phyloP scores from a whole-genome alignment of 2,113 vertebrate genomes.

The Ornithorhynchus anatinus region DNA sequence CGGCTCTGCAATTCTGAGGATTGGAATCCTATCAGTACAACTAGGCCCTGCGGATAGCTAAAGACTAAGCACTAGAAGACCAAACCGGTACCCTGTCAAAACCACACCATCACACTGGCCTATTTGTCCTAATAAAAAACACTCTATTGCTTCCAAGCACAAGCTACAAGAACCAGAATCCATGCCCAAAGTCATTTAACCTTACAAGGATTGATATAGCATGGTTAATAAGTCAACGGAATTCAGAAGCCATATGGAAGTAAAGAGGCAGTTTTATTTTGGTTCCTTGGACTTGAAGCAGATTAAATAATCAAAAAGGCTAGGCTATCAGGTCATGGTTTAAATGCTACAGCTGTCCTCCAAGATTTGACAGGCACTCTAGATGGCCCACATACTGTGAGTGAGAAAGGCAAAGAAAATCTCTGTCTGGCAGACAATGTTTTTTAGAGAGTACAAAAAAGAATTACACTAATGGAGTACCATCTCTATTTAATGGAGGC shows the following conservation, averaged over 20 bases:
- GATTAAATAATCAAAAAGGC: constrained; percentile 77
- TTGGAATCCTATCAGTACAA: constrained; percentile 65
- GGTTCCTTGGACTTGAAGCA: constrained; percentile 74
- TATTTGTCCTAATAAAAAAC: constrained; percentile 60
- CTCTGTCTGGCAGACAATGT: background rate
- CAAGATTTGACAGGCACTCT: constrained; percentile 73
- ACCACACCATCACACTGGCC: constrained; percentile 53
- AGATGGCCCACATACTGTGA: constrained; percentile 54
- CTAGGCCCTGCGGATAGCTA: constrained; percentile 62
- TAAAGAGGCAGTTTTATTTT: constrained; percentile 73
- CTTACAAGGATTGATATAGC: constrained; percentile 47
- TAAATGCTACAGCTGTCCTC: constrained; percentile 84
- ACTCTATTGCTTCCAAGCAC: constrained; percentile 55
- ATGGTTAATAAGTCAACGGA: constrained; percentile 66
- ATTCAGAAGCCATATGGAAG: constrained; percentile 61
- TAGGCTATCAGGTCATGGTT: constrained; percentile 74
- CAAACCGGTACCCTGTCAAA: constrained; percentile 67
- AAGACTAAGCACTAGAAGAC: constrained; percentile 58
- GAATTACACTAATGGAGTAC: constrained; percentile 15
- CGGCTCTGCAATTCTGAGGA: constrained; percentile 38
- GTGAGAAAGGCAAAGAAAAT: constrained; percentile 55
- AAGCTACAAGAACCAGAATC: constrained; percentile 59
- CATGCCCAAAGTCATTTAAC: constrained; percentile 59
- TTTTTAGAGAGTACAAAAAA: constrained; percentile 21
- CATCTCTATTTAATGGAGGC: constrained; percentile 24